Base-by-base conservation (phyloP, 2,797 vertebrate genomes). In the Anolis apletophallus region DNA sequence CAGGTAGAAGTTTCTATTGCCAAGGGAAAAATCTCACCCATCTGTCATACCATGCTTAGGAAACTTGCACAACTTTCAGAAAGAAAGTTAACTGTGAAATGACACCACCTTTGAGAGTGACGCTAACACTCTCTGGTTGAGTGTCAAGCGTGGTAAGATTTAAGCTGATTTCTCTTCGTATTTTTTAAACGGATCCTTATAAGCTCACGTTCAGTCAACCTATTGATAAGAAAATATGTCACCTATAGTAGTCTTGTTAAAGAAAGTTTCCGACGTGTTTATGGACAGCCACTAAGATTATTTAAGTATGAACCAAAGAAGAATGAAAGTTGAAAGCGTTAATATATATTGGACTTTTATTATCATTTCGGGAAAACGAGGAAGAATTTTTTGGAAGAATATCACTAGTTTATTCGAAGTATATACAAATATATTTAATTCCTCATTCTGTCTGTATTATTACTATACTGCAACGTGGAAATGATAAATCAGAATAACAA, bases 21-120 rank as follows among this genome's bases (percentile, higher is more conserved):
- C 36, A 29, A 29, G 32, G 52, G 17, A 14, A 55, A 19, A 78
- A 29, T 26, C 40, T 69, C 32, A 77, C 29, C 73, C 84, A 84
- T 55, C 36, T n/a, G 82, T 57, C 72, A 50, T 59, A 3, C 12
- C 1, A 64, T 80, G 89, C 86, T n/a, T 76, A 88, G 32, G 77
- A n/a, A 54, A 87, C 13, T 36, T 40, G 80, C 11, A 6, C 29
- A 75, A 81, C 72, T 84, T 26, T 76, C 54, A 81, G 6, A 40
- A 46, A 14, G 67, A 79, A 64, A 72, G 50, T 32, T 34, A 17
- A 59, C 40, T 68, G 1, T 13, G 40, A 46, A 4, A 5, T 21
- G 3, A 59, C 19, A 59, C 2, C 52, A 67, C 36, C 16, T 78
- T 46, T 61, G 78, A 19, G 74, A 40, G 7, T n/a, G 10, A 50